Evolutionary conservation across 2,797 vertebrate species (phyloP).

Genomic region (Garrulus glandarius): DNA sequence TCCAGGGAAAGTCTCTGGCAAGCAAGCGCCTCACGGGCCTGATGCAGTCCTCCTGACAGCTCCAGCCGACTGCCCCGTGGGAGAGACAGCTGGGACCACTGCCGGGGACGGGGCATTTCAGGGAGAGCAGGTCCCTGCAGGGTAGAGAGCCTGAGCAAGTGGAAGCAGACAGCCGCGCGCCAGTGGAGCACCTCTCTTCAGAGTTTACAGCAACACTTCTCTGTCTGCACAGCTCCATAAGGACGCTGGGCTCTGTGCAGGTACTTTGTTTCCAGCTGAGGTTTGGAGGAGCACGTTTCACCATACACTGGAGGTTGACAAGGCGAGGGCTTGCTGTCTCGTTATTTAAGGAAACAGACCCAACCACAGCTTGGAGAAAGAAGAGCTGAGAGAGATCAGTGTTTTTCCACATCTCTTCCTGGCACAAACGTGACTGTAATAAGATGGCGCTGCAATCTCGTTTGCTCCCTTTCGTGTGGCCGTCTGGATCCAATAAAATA

Average conservation of each 20-base stretch:
- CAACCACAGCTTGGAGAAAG: constrained; percentile 14
- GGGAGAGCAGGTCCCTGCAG: constrained; percentile 51
- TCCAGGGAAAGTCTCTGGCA: constrained; percentile 92
- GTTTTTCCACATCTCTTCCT: constrained; percentile 20
- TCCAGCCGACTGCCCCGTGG: neutral
- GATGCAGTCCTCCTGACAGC: constrained; percentile 95
- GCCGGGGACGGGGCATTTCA: constrained; percentile 20
- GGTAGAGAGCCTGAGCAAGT: constrained; percentile 37
- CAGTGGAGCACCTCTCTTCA: constrained; percentile 18
- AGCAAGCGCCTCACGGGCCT: constrained; percentile 94
- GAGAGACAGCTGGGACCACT: constrained; percentile 45
- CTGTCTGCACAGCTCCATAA: constrained; percentile 45
- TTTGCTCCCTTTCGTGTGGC: neutral
- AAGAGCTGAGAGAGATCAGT: neutral
- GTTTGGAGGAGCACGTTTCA: neutral
- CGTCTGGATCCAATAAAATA: constrained; percentile 4
- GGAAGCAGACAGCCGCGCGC: neutral
- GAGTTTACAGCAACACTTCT: constrained; percentile 45
- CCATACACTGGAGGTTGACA: neutral
- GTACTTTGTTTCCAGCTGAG: constrained; percentile 2
- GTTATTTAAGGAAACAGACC: neutral
- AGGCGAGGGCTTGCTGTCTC: neutral
- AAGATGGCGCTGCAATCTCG: neutral
- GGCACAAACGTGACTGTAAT: neutral
- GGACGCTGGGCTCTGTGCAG: neutral